Conservation (phyloP, 2,797 vertebrate species). For the Rousettus madagascariensis region DNA sequence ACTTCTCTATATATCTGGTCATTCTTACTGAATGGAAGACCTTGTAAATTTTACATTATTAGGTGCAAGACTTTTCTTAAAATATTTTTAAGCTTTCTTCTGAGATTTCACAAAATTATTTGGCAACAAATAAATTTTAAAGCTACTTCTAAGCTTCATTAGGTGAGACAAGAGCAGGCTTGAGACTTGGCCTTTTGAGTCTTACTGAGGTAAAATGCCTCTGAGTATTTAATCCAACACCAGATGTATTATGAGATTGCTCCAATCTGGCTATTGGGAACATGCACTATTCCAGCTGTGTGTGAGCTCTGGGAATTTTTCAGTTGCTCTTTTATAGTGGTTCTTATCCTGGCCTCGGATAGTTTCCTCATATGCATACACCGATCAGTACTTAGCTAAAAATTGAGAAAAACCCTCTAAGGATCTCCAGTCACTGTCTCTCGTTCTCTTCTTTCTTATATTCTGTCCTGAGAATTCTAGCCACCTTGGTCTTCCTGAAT, state of each 20-base stretch:
- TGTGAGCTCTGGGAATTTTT: neutral
- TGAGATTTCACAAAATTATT: neutral
- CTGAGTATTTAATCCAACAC: neutral
- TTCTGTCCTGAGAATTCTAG: neutral
- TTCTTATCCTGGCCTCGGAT: neutral
- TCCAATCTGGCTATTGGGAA: neutral
- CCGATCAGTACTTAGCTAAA: neutral
- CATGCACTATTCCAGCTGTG: neutral
- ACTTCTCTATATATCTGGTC: neutral
- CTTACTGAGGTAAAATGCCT: neutral
- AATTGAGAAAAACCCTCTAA: neutral
- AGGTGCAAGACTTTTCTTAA: neutral
- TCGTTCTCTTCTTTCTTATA: neutral
- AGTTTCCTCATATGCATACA: neutral
- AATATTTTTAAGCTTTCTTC: neutral
- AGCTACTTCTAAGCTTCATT: neutral
- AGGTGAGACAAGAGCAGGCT: neutral
- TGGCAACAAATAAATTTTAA: neutral
- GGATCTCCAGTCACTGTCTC: neutral
- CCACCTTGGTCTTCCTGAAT: neutral
- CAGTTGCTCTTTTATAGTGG: neutral
- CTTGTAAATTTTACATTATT: neutral
- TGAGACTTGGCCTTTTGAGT: neutral
- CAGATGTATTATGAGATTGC: neutral
- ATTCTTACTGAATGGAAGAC: neutral